Base-by-base conservation (phyloP, 2,797 vertebrate genomes). In the Phrynocephalus vlangalii region DNA sequence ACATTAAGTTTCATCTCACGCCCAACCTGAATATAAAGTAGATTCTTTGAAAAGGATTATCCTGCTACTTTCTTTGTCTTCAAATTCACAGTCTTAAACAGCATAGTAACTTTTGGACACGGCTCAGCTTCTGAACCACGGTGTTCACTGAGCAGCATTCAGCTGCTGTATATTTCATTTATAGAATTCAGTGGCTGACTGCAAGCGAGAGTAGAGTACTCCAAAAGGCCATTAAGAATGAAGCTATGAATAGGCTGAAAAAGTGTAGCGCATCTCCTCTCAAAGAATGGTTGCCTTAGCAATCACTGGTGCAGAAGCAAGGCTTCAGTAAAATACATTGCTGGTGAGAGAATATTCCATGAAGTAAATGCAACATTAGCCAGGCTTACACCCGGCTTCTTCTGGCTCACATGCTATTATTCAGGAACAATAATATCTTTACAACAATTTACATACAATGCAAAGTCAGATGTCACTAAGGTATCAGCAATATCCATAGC, bases 1-100 rank as follows among this genome's bases (percentile, higher is more conserved):
- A 68, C 96, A 95, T 94, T 93, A 93, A 91, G 93, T 93, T 96
- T 94, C 96, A 91, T 90, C 94, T 97, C 96, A 96, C 92, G 91
- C 94, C 94, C 91, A 82, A 77, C 85, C 88, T 88, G 92, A 90
- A 96, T 93, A 92, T 86, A 91, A 94, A 93, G 80, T 92, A 63
- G 91, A 30, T 72, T 84, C 94, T 96, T 95, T 97, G 95, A 97
- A 94, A 95, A 93, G 88, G 89, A 68, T 92, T 92, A 92, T 70
- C 90, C 89, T 0, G 0, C 94, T 89, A 84, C 90, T 91, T 90
- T 90, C 88, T 94, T 95, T 94, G 96, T 90, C 90, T 94, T 33
- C 6, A 87, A 92, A 93, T 96, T 96, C 96, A 94, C 93, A 96
- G 93, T 90, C 93, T 92, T 77, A 30, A 88, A 44, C 0, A n/a